Base-by-base conservation (phyloP, 2,113 vertebrate genomes). In the Symphodus melops region DNA sequence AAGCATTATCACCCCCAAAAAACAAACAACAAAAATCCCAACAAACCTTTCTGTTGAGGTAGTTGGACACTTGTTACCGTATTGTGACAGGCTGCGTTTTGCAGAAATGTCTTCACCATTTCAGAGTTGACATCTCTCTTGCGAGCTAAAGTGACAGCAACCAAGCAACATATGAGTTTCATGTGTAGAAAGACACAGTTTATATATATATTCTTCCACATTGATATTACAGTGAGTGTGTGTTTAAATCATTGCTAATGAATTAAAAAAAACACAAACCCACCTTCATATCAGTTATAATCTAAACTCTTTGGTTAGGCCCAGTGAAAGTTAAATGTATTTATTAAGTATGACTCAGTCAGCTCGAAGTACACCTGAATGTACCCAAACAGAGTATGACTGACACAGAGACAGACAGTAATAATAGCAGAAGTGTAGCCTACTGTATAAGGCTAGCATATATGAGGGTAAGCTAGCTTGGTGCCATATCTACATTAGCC, bases 31-130 rank as follows among this genome's bases (percentile, higher is more conserved):
- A 2, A n/a, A 23, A 5, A 33, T 39, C 59, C 65, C 0, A 0
- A 65, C 79, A 56, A 72, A 92, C 90, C 87, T 89, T 86, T 87
- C 5, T 67, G 16, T 52, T 84, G 77, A 44, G 49, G 72, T 20
- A 58, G 56, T 0, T 0, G 56, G 61, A 91, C 58, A 42, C 21
- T 78, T 12, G 5, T 51, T 8, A 2, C 3, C 81, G 77, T 59
- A 14, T 44, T 52, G 4, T 80, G 1, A 63, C 86, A 92, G n/a
- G 84, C 83, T 0, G 71, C 17, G 0, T 79, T 80, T 61, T 41
- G 57, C 41, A 81, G 61, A 68, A 91, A 88, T 0, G 55, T 5
- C 11, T 25, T 67, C 74, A 86, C 68, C 69, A 87, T n/a, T 3
- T 80, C 59, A 1, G 58, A 1, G 16, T 52, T 9, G 2, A 57